Evolutionary conservation across 2,797 vertebrate genomes (phyloP).

Genomic region (Neosilurus hyrtlii): DNA sequence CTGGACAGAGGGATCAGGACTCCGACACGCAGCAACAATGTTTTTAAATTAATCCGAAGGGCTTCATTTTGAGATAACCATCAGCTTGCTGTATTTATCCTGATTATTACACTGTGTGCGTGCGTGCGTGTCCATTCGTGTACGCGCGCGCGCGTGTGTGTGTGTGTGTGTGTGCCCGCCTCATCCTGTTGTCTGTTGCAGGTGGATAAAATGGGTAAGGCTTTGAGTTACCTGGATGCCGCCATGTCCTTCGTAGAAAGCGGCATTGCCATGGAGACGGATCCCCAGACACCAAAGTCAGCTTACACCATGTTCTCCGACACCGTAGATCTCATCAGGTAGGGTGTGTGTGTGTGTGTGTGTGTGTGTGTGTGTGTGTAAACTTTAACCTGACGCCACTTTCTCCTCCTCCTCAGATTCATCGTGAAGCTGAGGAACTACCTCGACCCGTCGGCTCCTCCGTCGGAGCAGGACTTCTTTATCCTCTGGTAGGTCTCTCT

Average conservation of each 20-base stretch:
- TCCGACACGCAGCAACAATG: too few species aligned
- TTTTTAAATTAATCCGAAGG: too few species aligned
- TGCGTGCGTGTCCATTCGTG: background rate
- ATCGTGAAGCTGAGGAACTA: constrained; percentile 83
- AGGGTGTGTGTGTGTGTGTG: constrained; percentile 48
- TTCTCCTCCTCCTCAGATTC: constrained; percentile 69
- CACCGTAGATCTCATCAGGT: constrained; percentile 90
- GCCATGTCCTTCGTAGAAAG: constrained; percentile 88
- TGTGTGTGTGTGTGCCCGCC: background rate
- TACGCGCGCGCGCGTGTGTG: background rate
- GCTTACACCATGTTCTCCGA: constrained; percentile 87
- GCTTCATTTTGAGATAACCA: too few species aligned
- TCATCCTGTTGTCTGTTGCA: constrained; percentile 50
- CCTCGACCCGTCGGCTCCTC: constrained; percentile 68
- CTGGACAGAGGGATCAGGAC: too few species aligned
- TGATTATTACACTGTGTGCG: background rate
- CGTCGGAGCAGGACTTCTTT: constrained; percentile 82
- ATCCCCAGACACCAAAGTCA: constrained; percentile 78
- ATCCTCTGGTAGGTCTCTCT: constrained; percentile 80
- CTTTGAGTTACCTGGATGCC: constrained; percentile 87
- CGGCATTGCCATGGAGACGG: constrained; percentile 84
- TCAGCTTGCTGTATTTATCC: too few species aligned
- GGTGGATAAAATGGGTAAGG: constrained; percentile 84
- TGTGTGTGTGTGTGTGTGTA: background rate
- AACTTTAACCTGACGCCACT: too few species aligned